A percentile compares a stretch with the other conserved stretches of the same genome.
phyloP scores from a whole-genome alignment of 2,888 invertebrate genomes.

The Pemphredon lugubris region DNA sequence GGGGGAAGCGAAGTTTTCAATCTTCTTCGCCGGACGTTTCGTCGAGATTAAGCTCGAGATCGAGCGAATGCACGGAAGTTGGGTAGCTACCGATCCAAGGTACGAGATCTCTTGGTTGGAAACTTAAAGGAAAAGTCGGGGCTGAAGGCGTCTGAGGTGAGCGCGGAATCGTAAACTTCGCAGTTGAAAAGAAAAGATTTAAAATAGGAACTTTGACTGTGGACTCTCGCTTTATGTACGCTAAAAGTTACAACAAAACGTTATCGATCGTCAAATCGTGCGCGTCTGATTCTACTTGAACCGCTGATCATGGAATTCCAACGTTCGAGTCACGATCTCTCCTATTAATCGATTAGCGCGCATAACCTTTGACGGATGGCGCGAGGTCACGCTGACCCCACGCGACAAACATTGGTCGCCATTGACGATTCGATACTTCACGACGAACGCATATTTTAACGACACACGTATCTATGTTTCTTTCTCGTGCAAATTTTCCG shows the following conservation, averaged over 20 bases:
- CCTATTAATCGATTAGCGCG: too few species aligned
- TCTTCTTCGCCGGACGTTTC: slow-evolving; percentile 32
- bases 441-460: too few species aligned
- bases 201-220: slow-evolving; percentile 43
- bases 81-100: slow-evolving; percentile 43
- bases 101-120: slow-evolving; percentile 43
- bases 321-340: too few species aligned
- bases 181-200: slow-evolving; percentile 48
- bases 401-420: too few species aligned
- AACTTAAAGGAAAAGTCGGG: slow-evolving; percentile 54
- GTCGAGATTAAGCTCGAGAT: slow-evolving; percentile 49
- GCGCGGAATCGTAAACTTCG: slow-evolving; percentile 46
- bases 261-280: slow-evolving; percentile 52
- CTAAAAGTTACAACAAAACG: slow-evolving; percentile 22
- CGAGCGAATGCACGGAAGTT: slow-evolving; percentile 50
- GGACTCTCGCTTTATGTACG: slow-evolving; percentile 41
- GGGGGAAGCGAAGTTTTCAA: slow-evolving; percentile 36
- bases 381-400: too few species aligned
- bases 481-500: too few species aligned
- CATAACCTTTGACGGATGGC: too few species aligned
- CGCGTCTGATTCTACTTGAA: slow-evolving; percentile 26
- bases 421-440: too few species aligned
- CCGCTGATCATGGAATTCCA: slow-evolving; percentile 21
- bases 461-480: too few species aligned
- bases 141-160: slow-evolving; percentile 18